Evolutionary conservation across 2,888 invertebrate species (phyloP).

Genomic region (Cephus nigrinus): DNA sequence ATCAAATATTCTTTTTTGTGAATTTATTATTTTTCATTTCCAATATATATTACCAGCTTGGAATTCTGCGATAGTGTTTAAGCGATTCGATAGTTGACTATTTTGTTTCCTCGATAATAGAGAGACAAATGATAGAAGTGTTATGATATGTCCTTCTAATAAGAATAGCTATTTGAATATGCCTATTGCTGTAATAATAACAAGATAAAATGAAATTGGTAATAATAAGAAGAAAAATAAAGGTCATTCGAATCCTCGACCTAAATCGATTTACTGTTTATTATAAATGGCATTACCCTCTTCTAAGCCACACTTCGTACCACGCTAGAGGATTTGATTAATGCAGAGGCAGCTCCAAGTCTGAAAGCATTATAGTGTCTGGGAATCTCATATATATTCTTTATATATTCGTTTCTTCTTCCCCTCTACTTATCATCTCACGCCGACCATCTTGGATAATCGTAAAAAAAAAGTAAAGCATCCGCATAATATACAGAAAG

Average conservation of each 20-base stretch:
- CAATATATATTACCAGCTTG: not conserved
- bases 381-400: not conserved
- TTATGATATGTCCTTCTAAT: not conserved
- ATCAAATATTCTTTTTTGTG: not conserved
- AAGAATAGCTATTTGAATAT: not conserved
- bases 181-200: not conserved
- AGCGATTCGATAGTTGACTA: not conserved
- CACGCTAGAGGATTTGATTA: not conserved
- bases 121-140: not conserved
- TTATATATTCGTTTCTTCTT: not conserved
- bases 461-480: not conserved
- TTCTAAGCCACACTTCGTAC: not conserved
- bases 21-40: not conserved
- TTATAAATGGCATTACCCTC: slow-evolving; percentile 26
- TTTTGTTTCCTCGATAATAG: not conserved
- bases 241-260: not conserved
- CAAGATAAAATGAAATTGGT: not conserved
- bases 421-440: not conserved
- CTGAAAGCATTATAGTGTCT: slow-evolving; percentile 1
- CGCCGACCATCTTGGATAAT: not conserved
- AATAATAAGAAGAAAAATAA: not conserved
- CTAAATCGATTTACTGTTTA: slow-evolving; percentile 34
- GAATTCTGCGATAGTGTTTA: not conserved
- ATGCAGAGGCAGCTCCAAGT: not conserved
- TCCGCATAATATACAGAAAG: not conserved